A percentile compares a stretch with the other conserved stretches of the same genome.
These are phyloP conservation scores for Carassius gibelio DNA, from an alignment of 2,113 vertebrate species.

Conservation along the genomic window DNA sequence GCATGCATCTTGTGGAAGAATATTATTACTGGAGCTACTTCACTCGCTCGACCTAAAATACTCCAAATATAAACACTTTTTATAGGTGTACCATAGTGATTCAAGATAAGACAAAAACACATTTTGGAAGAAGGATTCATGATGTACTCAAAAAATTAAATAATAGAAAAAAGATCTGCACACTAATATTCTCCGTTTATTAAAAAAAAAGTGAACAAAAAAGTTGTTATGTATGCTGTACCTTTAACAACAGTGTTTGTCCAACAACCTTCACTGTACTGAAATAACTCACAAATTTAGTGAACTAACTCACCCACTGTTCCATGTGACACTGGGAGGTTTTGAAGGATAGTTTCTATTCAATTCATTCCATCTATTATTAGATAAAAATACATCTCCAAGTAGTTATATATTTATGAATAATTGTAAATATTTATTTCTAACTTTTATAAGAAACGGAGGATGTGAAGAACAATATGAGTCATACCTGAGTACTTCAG, in stretches of 20 bases:
- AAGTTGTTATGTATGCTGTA: too few relatives aligned
- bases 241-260: too few relatives aligned
- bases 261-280: neutral
- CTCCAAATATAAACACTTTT: neutral
- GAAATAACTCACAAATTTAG: neutral
- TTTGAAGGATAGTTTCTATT: neutral
- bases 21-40: neutral
- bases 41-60: neutral
- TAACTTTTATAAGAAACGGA: neutral
- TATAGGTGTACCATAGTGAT: neutral
- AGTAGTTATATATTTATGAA: neutral
- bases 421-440: neutral
- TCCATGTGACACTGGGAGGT: neutral
- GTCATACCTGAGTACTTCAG: neutral
- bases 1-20: neutral
- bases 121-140: too few relatives aligned
- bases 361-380: too few relatives aligned
- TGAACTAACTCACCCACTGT: neutral
- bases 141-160: too few relatives aligned
- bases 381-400: neutral
- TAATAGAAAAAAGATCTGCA: neutral
- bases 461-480: neutral
- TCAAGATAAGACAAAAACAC: neutral
- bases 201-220: too few relatives aligned
- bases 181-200: too few relatives aligned